These are phyloP conservation scores for Malthinus flaveolus DNA, from an alignment of 2,888 invertebrate species.

Conservation along the genomic window DNA sequence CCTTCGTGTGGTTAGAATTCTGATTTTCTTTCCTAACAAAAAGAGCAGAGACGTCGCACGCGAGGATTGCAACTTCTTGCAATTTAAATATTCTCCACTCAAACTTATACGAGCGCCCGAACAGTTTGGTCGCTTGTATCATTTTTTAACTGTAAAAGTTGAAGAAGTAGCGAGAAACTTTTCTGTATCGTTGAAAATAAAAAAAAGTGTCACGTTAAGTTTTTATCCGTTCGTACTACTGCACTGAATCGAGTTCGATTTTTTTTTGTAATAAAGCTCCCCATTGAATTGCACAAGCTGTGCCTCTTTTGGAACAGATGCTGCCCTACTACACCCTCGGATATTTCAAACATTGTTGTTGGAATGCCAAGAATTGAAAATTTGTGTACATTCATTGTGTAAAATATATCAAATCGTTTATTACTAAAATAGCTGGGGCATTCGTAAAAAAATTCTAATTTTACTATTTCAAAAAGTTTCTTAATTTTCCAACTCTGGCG, in stretches of 20 bases:
- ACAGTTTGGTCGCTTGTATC: no score
- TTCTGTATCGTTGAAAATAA: no score
- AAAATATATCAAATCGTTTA: constrained; percentile 4
- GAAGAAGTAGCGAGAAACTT: no score
- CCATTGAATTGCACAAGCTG: constrained; percentile 21
- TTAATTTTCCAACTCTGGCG: no score
- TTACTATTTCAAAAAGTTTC: no score
- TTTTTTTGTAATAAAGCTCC: constrained; percentile 23
- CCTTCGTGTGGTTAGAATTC: constrained; percentile 33
- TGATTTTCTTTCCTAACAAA: constrained; percentile 6
- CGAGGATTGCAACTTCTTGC: not conserved
- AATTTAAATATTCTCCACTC: not conserved
- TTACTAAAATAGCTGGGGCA: constrained; percentile 20
- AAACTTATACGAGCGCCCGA: not conserved
- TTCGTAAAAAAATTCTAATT: no score
- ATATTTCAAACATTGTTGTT: constrained; percentile 20
- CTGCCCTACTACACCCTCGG: constrained; percentile 19
- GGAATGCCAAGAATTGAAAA: constrained; percentile 28
- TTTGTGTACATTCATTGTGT: constrained; percentile 7
- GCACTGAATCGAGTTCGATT: constrained; percentile 19
- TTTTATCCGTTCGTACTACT: constrained; percentile 2
- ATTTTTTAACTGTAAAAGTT: no score
- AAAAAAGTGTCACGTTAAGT: not conserved
- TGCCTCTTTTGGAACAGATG: constrained; percentile 27
- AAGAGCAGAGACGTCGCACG: constrained; percentile 12